Percentiles rank a stretch among this genome's conserved stretches.
Evolutionary conservation across 2,797 vertebrate species (phyloP).

Genomic region (Scarus forsteni): DNA sequence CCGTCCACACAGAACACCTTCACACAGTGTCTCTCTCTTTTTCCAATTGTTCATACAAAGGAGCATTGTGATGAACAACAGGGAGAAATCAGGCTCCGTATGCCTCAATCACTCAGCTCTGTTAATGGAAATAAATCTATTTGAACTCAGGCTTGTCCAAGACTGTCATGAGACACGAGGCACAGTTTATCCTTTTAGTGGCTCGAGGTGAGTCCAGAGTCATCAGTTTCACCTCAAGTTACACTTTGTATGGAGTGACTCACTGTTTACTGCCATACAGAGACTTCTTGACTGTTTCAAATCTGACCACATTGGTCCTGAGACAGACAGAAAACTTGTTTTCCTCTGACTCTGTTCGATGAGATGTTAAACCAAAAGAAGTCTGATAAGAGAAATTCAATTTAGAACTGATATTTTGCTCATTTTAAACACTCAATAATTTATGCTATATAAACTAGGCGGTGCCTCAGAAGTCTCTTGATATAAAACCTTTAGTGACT

Average conservation of each 20-base stretch:
- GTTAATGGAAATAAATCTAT: constrained; percentile 42
- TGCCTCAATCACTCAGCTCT: constrained; percentile 28
- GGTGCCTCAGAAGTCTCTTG: constrained; percentile 21
- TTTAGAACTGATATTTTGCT: constrained; percentile 12
- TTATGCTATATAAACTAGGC: constrained; percentile 50
- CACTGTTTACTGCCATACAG: not conserved
- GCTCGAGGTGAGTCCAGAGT: constrained; percentile 10
- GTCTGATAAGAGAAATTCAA: not conserved
- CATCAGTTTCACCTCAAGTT: constrained; percentile 3
- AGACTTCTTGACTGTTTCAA: not conserved
- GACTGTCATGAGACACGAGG: constrained; percentile 14
- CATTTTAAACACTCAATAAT: constrained; percentile 30
- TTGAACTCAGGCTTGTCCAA: constrained; percentile 30
- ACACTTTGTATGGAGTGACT: not conserved
- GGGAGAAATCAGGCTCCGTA: constrained; percentile 42
- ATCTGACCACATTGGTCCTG: not conserved
- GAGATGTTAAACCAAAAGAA: not conserved
- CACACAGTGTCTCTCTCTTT: constrained; percentile 64
- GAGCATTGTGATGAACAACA: constrained; percentile 61
- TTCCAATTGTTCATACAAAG: constrained; percentile 71
- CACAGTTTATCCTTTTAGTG: constrained; percentile 25
- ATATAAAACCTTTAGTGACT: constrained; percentile 37
- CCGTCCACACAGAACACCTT: constrained; percentile 75
- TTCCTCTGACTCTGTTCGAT: not conserved
- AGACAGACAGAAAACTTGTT: not conserved